A percentile compares a stretch with the other conserved stretches of the same genome.
Evolutionary conservation across 2,113 vertebrate genomes (phyloP).

Genomic region (Actenoides hombroni): DNA sequence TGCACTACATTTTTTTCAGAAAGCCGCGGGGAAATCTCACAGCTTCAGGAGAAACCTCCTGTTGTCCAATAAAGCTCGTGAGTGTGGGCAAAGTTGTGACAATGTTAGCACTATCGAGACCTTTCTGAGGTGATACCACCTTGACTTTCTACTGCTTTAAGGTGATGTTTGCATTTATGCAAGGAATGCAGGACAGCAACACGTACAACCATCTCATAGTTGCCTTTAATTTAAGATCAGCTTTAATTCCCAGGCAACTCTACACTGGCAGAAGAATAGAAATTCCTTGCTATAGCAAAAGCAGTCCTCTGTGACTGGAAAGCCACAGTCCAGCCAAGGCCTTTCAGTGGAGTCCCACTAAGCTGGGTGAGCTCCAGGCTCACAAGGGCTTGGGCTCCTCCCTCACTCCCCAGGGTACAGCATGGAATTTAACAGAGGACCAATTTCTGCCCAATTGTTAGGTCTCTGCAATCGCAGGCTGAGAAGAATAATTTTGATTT

Average conservation of each 20-base stretch:
- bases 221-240: background rate
- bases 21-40: background rate
- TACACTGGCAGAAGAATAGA: background rate
- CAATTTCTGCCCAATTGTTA: background rate
- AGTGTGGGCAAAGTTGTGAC: background rate
- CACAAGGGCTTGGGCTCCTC: background rate
- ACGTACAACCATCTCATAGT: fast-evolving
- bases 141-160: background rate
- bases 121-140: background rate
- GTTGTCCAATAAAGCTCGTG: background rate
- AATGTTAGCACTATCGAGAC: background rate
- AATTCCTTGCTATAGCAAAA: background rate
- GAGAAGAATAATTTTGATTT: background rate
- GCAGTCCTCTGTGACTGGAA: background rate
- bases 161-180: background rate
- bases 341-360: background rate
- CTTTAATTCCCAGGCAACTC: background rate
- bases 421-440: background rate
- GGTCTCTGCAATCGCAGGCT: background rate
- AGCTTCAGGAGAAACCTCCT: background rate
- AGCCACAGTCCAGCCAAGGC: background rate
- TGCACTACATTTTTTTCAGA: background rate
- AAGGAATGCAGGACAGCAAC: background rate
- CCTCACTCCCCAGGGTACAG: background rate
- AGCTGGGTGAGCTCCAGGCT: background rate